These are phyloP conservation scores for Smutsia temminckii DNA, from an alignment of 2,797 vertebrate genomes.

Conservation along the genomic window DNA sequence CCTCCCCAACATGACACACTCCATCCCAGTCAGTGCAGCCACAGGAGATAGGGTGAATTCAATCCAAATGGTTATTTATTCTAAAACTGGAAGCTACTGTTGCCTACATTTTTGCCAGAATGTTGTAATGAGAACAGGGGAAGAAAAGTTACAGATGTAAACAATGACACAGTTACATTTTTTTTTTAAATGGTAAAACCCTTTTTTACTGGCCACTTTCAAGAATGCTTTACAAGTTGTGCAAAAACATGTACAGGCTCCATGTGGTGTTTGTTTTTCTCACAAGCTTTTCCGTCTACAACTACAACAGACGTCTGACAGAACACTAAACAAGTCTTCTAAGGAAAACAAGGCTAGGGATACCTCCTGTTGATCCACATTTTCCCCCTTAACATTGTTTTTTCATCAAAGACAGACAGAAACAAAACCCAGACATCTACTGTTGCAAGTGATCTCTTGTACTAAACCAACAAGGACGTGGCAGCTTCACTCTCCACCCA, in stretches of 20 bases:
- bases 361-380: conserved; percentile 46
- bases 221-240: conserved; percentile 80
- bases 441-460: conserved; percentile 49
- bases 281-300: conserved; percentile 76
- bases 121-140: conserved; percentile 68
- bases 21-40: conserved; percentile 57
- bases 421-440: conserved; percentile 69
- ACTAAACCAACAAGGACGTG: conserved; percentile 55
- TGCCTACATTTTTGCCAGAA: conserved; percentile 78
- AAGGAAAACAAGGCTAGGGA: conserved; percentile 67
- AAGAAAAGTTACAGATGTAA: conserved; percentile 81
- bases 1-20: conserved; percentile 2
- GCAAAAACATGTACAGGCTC: conserved; percentile 80
- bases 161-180: conserved; percentile 83
- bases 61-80: conserved; percentile 82
- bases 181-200: conserved; percentile 76
- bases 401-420: conserved; percentile 71
- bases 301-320: conserved; percentile 76
- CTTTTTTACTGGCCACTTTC: conserved; percentile 83
- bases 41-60: conserved; percentile 71
- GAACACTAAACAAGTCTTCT: conserved; percentile 76
- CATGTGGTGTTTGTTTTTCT: conserved; percentile 67
- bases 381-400: conserved; percentile 25
- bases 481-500: conserved; percentile 54
- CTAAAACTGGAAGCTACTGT: conserved; percentile 78